Conservation (phyloP, 2,797 vertebrate species). For the Tapera naevia region DNA sequence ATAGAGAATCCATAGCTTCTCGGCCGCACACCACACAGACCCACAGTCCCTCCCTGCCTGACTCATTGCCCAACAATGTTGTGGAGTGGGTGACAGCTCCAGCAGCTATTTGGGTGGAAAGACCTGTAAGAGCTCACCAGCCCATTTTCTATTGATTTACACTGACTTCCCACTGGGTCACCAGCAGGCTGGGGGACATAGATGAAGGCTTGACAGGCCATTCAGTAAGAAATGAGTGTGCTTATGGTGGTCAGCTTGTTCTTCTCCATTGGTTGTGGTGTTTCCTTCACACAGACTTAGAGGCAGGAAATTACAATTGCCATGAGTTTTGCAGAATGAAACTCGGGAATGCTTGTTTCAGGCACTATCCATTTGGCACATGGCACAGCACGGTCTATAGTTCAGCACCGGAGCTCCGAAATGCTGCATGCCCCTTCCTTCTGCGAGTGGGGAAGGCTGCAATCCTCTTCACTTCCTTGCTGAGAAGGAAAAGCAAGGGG, state of each 20-base stretch:
- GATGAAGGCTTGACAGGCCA: not conserved
- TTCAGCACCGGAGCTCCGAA: not conserved
- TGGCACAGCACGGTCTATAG: not conserved
- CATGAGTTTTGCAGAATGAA: not conserved
- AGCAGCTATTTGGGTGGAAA: not conserved
- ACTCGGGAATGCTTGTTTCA: not conserved
- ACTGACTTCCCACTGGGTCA: not conserved
- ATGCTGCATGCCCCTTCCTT: not conserved
- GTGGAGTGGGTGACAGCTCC: accelerated
- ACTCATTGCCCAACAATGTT: not conserved
- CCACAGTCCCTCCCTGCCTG: not conserved
- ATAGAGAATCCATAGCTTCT: not conserved
- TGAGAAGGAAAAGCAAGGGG: not conserved
- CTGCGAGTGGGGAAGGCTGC: not conserved
- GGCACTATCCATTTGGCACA: not conserved
- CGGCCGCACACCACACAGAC: not conserved
- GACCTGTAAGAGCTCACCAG: not conserved
- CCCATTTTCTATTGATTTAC: not conserved
- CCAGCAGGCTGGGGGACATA: not conserved
- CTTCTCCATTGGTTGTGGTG: not conserved
- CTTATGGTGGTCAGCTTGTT: not conserved
- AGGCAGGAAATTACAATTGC: not conserved
- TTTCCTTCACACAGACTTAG: not conserved
- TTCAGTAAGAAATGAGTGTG: not conserved
- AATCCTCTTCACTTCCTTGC: not conserved